Percentiles rank a stretch among this genome's conserved stretches.
phyloP scores from a whole-genome alignment of 1,140 invertebrate species.

The Camponotus pennsylvanicus region DNA sequence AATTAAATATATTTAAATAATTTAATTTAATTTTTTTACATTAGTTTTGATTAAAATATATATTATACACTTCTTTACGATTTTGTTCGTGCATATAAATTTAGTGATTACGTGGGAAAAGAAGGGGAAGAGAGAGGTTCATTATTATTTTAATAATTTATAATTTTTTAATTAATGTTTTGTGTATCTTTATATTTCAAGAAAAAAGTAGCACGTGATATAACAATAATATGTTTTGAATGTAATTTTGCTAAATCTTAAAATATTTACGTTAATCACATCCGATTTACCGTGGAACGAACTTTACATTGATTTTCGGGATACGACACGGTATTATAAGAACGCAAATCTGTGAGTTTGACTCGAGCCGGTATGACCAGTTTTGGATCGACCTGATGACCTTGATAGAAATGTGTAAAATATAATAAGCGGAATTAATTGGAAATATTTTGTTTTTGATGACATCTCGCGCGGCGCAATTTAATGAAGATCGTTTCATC shows the following conservation, averaged over 20 bases:
- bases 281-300: constrained; percentile 14
- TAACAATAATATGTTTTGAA: not conserved
- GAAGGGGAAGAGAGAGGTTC: not conserved
- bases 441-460: constrained; percentile 32
- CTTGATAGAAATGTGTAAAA: constrained; percentile 57
- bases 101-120: not conserved
- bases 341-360: constrained; percentile 41
- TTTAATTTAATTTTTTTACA: not conserved
- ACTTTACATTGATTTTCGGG: constrained; percentile 46
- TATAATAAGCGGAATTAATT: constrained; percentile 70
- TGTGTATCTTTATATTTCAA: not conserved
- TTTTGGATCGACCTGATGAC: constrained; percentile 50
- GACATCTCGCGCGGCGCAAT: constrained; percentile 12
- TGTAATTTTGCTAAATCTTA: not conserved
- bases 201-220: not conserved
- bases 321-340: not conserved
- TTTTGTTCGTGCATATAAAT: not conserved
- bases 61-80: no score
- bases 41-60: not conserved
- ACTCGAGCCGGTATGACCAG: constrained; percentile 58
- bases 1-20: not conserved
- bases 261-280: constrained; percentile 3
- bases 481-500: constrained; percentile 11
- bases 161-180: no score
- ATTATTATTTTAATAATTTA: not conserved